Conservation (phyloP, 2,113 vertebrate species). For the Motacilla alba region DNA sequence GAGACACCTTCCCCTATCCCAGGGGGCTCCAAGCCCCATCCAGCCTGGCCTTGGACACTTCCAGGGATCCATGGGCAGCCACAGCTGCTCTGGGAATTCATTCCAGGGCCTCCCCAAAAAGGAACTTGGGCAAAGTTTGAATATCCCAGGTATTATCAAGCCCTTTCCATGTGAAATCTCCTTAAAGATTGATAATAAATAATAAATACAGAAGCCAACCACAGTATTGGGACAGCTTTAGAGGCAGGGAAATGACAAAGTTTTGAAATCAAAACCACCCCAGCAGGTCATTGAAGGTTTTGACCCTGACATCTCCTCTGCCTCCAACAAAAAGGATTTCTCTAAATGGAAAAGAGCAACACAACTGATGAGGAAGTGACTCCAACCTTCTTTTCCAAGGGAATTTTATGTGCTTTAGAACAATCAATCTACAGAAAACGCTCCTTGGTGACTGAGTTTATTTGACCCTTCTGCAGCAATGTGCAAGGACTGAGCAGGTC, state of each 20-base stretch:
- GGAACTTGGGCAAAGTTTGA: not conserved
- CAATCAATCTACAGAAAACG: accelerated
- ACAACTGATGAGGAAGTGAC: not conserved
- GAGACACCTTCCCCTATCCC: not conserved
- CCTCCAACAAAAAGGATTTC: not conserved
- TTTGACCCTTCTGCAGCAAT: not conserved
- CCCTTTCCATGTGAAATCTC: not conserved
- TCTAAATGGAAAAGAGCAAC: not conserved
- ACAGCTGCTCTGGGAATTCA: not conserved
- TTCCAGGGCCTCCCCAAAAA: not conserved
- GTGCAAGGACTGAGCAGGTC: not conserved
- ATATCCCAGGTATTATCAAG: not conserved
- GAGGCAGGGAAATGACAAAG: not conserved
- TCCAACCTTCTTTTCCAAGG: not conserved
- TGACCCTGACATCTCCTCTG: not conserved
- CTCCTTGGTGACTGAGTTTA: not conserved
- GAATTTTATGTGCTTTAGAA: not conserved
- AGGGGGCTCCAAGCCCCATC: accelerated
- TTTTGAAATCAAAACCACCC: not conserved
- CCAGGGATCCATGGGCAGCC: not conserved
- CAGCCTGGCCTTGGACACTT: not conserved
- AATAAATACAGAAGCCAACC: not conserved
- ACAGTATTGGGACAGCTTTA: not conserved
- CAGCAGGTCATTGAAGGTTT: not conserved
- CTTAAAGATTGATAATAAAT: not conserved